These are phyloP conservation scores for Dinoponera quadriceps DNA, from an alignment of 1,140 invertebrate genomes.

Conservation along the genomic window DNA sequence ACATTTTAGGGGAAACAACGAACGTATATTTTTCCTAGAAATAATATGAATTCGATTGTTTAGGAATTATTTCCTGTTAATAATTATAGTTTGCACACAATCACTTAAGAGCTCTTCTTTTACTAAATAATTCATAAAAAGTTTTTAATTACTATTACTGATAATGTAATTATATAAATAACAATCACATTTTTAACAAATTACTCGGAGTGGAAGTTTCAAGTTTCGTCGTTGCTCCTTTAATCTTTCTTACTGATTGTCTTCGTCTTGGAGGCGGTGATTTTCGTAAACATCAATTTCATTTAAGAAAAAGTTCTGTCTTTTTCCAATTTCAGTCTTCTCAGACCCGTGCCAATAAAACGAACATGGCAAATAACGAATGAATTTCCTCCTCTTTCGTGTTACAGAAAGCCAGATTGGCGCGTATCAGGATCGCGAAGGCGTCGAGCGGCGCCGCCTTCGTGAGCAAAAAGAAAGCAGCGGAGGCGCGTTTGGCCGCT, in stretches of 20 bases:
- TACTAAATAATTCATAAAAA: not conserved
- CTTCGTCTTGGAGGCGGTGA: not conserved
- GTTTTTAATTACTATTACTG: slow-evolving; percentile 4
- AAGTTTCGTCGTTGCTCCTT: too few species aligned
- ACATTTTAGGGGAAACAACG: not conserved
- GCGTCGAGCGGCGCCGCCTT: slow-evolving; percentile 99
- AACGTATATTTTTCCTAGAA: not conserved
- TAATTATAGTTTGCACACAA: not conserved
- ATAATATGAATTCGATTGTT: not conserved
- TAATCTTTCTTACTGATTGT: slow-evolving; percentile 2
- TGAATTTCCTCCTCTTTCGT: slow-evolving; percentile 49
- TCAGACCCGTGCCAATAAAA: not conserved
- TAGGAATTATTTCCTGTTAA: not conserved
- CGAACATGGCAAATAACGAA: not conserved
- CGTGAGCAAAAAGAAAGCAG: slow-evolving; percentile 99
- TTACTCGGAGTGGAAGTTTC: too few species aligned
- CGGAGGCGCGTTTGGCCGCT: slow-evolving; percentile 96
- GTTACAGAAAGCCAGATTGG: slow-evolving; percentile 98
- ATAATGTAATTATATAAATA: not conserved
- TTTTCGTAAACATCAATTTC: too few species aligned
- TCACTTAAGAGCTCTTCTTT: not conserved
- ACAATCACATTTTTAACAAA: not conserved
- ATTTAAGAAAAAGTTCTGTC: too few species aligned
- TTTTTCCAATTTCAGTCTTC: too few species aligned
- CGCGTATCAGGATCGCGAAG: slow-evolving; percentile 98